A percentile compares a stretch with the other conserved stretches of the same genome.
These are phyloP conservation scores for Agelas oroides DNA, from an alignment of 37 sponge, comb jelly and placozoan genomes.

Conservation along the genomic window DNA sequence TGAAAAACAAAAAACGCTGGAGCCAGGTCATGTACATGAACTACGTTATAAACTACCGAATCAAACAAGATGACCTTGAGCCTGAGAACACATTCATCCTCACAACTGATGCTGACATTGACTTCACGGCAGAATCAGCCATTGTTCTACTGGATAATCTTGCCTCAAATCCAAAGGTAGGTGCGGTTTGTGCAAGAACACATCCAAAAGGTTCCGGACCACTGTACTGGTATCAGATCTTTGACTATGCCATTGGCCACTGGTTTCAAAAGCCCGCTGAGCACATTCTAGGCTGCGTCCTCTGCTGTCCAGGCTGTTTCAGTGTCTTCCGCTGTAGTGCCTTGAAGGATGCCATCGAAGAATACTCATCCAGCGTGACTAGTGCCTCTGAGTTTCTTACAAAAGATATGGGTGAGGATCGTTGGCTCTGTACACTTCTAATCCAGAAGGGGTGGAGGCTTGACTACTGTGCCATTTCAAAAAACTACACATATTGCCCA, in stretches of 20 bases:
- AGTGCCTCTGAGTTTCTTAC: slow-evolving; percentile 79
- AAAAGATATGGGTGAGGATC: slow-evolving; percentile 95
- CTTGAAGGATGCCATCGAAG: slow-evolving; percentile 60
- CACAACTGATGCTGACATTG: slow-evolving; percentile 94
- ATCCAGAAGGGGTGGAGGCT: slow-evolving; percentile 84
- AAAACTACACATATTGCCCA: slow-evolving; percentile 84
- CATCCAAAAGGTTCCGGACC: slow-evolving; percentile 84
- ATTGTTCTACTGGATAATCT: slow-evolving; percentile 76
- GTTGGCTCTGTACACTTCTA: slow-evolving; percentile 91
- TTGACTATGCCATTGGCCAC: slow-evolving; percentile 91
- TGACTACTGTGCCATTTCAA: slow-evolving; percentile 80
- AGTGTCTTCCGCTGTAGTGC: slow-evolving; percentile 84
- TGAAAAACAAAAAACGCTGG: slow-evolving; percentile 89
- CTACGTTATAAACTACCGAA: slow-evolving; percentile 73
- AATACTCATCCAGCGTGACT: slow-evolving; percentile 63
- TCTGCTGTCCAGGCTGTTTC: slow-evolving; percentile 93
- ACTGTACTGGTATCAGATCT: slow-evolving; percentile 90
- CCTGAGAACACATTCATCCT: slow-evolving; percentile 81
- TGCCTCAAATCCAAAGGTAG: slow-evolving; percentile 69
- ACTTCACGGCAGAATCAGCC: slow-evolving; percentile 81
- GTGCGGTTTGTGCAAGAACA: slow-evolving; percentile 87
- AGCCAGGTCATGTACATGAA: slow-evolving; percentile 96
- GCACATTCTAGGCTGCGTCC: slow-evolving; percentile 85
- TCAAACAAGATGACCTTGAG: slow-evolving; percentile 18
- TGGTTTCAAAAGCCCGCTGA: slow-evolving; percentile 88